Percentiles rank a stretch among this genome's conserved stretches.
Evolutionary conservation across 2,888 invertebrate species (phyloP).

Genomic region (Stratiomys singularior): DNA sequence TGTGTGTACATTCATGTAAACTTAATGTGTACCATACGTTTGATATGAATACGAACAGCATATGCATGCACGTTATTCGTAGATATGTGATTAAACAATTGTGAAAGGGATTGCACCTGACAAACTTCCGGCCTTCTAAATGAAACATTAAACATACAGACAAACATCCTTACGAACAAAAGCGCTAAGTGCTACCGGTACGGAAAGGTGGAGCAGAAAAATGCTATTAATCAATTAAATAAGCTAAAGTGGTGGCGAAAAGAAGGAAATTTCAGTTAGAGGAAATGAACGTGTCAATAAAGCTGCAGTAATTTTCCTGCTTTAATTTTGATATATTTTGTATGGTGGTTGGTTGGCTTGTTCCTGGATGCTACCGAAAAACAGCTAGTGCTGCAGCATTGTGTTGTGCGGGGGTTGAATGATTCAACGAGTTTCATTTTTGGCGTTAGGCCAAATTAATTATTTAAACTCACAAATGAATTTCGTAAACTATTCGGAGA

Average conservation of each 20-base stretch:
- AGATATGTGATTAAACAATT: neutral
- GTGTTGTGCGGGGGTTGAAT: neutral
- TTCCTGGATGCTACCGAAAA: too few species aligned
- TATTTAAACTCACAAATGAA: conserved; percentile 6
- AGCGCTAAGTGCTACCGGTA: neutral
- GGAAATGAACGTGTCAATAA: conserved; percentile 7
- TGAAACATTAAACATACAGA: neutral
- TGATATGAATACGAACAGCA: neutral
- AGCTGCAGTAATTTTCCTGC: neutral
- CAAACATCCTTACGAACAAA: neutral
- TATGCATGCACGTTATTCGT: too few species aligned
- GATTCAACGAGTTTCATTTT: neutral
- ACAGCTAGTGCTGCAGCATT: too few species aligned
- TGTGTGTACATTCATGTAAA: neutral
- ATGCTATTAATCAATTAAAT: conserved; percentile 30
- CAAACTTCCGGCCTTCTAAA: neutral
- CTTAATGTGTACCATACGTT: too few species aligned
- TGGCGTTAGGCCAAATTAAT: conserved; percentile 12
- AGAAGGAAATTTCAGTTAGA: neutral
- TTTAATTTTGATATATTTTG: neutral
- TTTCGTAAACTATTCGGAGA: conserved; percentile 7
- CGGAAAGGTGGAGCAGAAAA: conserved; percentile 7
- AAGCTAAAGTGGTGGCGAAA: too few species aligned
- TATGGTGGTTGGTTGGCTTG: too few species aligned
- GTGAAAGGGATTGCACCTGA: conserved; percentile 9